phyloP scores from a whole-genome alignment of 2,113 vertebrate species.

The Amia ocellicauda region DNA sequence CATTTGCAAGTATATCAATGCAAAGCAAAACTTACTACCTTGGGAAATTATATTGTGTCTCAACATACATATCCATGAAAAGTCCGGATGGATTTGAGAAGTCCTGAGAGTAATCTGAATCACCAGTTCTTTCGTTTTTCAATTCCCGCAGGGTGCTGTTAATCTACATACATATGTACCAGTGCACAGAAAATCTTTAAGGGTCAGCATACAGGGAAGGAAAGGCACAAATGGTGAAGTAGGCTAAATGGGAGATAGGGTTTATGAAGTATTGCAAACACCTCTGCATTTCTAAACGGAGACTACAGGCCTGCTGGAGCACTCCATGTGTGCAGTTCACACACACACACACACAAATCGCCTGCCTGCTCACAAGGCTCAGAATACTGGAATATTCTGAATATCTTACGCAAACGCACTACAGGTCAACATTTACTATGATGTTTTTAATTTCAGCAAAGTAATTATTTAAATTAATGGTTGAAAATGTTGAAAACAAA shows the following conservation, averaged over 20 bases:
- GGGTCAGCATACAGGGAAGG: background rate
- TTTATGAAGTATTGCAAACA: conserved; percentile 11
- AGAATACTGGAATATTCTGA: too few species aligned
- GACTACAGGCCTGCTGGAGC: too few species aligned
- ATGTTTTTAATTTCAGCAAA: too few species aligned
- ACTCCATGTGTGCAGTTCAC: too few species aligned
- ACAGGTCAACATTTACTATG: too few species aligned
- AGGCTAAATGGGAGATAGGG: background rate
- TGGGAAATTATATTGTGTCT: conserved; percentile 17
- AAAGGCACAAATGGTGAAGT: conserved; percentile 1
- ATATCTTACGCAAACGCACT: too few species aligned
- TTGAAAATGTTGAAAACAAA: too few species aligned
- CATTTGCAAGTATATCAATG: conserved; percentile 9
- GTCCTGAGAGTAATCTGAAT: conserved; percentile 18
- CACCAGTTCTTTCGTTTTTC: background rate
- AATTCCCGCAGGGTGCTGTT: conserved; percentile 3
- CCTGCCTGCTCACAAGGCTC: too few species aligned
- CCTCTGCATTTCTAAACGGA: too few species aligned
- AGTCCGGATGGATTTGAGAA: background rate
- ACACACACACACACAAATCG: too few species aligned
- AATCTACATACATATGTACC: conserved; percentile 21
- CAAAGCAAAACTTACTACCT: background rate
- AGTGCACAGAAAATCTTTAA: background rate
- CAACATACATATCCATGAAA: conserved; percentile 29
- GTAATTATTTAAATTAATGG: too few species aligned